Percentiles rank a stretch among this genome's conserved stretches.
These are phyloP conservation scores for Proisotoma minuta DNA, from an alignment of 2,888 invertebrate genomes.

Conservation along the genomic window DNA sequence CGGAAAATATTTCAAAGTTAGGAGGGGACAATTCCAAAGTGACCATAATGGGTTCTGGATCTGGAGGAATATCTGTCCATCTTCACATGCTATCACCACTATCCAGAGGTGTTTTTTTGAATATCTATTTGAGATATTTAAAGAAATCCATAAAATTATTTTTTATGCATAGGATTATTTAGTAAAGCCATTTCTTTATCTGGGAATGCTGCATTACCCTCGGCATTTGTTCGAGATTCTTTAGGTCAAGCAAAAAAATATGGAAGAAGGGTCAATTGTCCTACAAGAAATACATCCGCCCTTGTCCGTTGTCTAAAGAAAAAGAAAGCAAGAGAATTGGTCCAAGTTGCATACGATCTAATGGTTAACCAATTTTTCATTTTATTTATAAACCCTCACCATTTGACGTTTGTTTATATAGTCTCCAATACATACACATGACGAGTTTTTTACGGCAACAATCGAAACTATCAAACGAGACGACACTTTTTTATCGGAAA, in stretches of 20 bases:
- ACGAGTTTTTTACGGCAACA: constrained; percentile 27
- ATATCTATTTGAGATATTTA: neutral
- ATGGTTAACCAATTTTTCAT: constrained; percentile 21
- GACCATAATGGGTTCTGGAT: constrained; percentile 29
- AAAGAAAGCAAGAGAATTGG: constrained; percentile 23
- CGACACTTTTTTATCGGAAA: constrained; percentile 38
- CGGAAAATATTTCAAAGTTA: constrained; percentile 27
- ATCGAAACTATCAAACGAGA: constrained; percentile 27
- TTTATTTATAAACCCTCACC: neutral
- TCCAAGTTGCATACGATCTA: constrained; percentile 15
- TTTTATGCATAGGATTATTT: constrained; percentile 23
- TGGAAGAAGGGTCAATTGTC: constrained; percentile 36
- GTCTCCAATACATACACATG: constrained; percentile 27
- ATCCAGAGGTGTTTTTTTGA: constrained; percentile 23
- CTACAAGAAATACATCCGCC: constrained; percentile 30
- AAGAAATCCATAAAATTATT: neutral
- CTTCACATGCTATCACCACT: constrained; percentile 37
- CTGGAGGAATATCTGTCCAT: constrained; percentile 33
- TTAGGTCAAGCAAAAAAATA: constrained; percentile 32
- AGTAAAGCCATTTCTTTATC: constrained; percentile 32
- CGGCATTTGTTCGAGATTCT: constrained; percentile 33
- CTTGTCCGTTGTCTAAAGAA: constrained; percentile 38
- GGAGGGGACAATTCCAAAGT: constrained; percentile 35
- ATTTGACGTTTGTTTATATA: neutral
- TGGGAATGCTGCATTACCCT: constrained; percentile 29